Conservation (phyloP, 2,113 vertebrate species). For the Lophius piscatorius region DNA sequence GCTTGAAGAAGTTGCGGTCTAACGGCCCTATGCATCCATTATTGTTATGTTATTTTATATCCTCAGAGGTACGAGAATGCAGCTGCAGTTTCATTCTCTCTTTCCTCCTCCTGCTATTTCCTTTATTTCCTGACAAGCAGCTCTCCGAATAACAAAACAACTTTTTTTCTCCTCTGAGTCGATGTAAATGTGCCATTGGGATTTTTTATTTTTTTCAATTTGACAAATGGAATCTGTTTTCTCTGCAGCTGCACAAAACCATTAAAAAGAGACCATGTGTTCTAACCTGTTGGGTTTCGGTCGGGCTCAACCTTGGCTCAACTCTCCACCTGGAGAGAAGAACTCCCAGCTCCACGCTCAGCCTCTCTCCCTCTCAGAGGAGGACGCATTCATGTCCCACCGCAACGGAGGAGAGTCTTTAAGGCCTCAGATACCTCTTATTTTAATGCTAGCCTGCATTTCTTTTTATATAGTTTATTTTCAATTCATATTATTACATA, state of each 20-base stretch:
- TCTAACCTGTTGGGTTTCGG: conserved; percentile 75
- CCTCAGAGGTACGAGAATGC: conserved; percentile 13
- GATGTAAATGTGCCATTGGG: conserved; percentile 66
- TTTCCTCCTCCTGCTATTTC: conserved; percentile 28
- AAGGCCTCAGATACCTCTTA: conserved; percentile 11
- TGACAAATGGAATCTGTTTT: conserved; percentile 72
- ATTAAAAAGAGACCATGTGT: conserved; percentile 74
- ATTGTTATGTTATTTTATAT: conserved; percentile 30
- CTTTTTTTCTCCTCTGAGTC: conserved; percentile 54
- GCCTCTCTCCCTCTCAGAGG: conserved; percentile 26
- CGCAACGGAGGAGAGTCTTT: conserved; percentile 42
- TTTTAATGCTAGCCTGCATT: conserved; percentile 2
- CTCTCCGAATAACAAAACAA: conserved; percentile 30
- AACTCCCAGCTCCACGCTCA: conserved; percentile 58
- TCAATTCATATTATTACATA: conserved; percentile 3
- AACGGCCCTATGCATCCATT: neutral
- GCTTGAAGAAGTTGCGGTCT: neutral
- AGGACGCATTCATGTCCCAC: conserved; percentile 41
- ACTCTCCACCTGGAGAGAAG: conserved; percentile 71
- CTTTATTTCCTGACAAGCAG: conserved; percentile 53
- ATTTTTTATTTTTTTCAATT: conserved; percentile 62
- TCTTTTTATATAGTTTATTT: conserved; percentile 19
- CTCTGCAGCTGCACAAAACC: conserved; percentile 73
- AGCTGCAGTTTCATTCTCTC: conserved; percentile 23
- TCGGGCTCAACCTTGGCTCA: conserved; percentile 78